These are phyloP conservation scores for Noctua pronuba DNA, from an alignment of 2,888 invertebrate genomes.

Conservation along the genomic window DNA sequence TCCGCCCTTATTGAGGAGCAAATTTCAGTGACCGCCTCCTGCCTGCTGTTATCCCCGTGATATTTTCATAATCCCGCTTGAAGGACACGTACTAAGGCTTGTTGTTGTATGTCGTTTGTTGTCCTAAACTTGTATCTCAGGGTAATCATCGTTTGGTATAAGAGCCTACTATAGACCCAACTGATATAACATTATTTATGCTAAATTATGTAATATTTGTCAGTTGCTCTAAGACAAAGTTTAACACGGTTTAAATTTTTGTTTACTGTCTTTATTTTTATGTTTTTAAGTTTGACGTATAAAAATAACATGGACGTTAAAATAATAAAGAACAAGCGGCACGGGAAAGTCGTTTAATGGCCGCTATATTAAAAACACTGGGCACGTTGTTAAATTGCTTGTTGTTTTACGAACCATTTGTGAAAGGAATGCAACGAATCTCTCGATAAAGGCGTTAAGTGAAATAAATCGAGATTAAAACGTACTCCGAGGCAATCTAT, in stretches of 20 bases:
- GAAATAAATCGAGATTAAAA: slow-evolving; percentile 67
- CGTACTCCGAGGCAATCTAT: slow-evolving; percentile 49
- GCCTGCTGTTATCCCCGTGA: slow-evolving; percentile 77
- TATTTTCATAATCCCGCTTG: slow-evolving; percentile 81
- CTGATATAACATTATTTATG: slow-evolving; percentile 33
- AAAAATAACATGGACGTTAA: slow-evolving; percentile 36
- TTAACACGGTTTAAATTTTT: not conserved
- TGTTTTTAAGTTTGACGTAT: slow-evolving; percentile 22
- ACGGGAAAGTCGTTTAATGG: slow-evolving; percentile 23
- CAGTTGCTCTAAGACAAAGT: slow-evolving; percentile 7
- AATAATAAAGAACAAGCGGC: slow-evolving; percentile 28
- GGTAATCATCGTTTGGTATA: slow-evolving; percentile 65
- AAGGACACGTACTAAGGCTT: slow-evolving; percentile 69
- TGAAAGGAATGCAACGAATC: slow-evolving; percentile 60
- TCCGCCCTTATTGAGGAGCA: slow-evolving; percentile 80
- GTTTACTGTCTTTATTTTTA: not conserved
- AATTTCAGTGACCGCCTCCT: slow-evolving; percentile 79
- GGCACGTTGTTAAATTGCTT: slow-evolving; percentile 50
- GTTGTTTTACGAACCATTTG: slow-evolving; percentile 58
- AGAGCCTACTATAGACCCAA: slow-evolving; percentile 31
- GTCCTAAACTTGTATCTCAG: slow-evolving; percentile 60
- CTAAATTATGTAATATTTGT: not conserved
- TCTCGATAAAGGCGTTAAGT: slow-evolving; percentile 49
- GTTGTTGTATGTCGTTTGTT: slow-evolving; percentile 64
- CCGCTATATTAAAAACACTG: slow-evolving; percentile 44